Conservation (phyloP, 1,140 invertebrate species). For the Papilio aristodemus region DNA sequence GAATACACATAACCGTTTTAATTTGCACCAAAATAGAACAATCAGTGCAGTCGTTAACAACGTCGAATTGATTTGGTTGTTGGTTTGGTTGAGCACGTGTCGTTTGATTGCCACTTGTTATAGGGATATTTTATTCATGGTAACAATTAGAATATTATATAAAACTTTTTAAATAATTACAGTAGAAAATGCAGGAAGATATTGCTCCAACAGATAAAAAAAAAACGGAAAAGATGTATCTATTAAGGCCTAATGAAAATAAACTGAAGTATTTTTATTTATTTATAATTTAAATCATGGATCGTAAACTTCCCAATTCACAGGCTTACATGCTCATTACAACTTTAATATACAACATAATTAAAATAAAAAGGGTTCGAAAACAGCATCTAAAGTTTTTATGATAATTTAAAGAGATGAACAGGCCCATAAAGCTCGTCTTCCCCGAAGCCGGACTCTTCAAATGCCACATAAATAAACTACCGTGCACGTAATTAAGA, state of each 20-base stretch:
- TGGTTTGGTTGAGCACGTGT: too few relatives aligned
- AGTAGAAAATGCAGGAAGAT: too few relatives aligned
- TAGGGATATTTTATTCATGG: too few relatives aligned
- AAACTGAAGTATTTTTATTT: too few relatives aligned
- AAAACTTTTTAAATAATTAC: too few relatives aligned
- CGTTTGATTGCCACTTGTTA: not conserved
- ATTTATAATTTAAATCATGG: not conserved
- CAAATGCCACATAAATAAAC: constrained; percentile 11
- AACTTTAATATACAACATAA: not conserved
- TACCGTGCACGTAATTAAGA: constrained; percentile 8
- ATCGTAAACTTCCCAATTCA: not conserved
- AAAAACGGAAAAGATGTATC: too few relatives aligned
- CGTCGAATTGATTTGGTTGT: not conserved
- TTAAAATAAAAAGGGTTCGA: not conserved
- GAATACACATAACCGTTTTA: not conserved
- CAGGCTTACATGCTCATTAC: not conserved
- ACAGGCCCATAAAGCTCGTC: constrained; percentile 1
- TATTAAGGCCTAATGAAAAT: too few relatives aligned
- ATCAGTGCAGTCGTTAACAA: not conserved
- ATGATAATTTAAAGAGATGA: not conserved
- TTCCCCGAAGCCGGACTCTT: not conserved
- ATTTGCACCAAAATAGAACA: not conserved
- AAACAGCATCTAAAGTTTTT: not conserved
- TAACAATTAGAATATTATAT: too few relatives aligned
- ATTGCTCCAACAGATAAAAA: too few relatives aligned